phyloP scores from a whole-genome alignment of 2,888 invertebrate genomes.

The Pollenia griseotomentosa region DNA sequence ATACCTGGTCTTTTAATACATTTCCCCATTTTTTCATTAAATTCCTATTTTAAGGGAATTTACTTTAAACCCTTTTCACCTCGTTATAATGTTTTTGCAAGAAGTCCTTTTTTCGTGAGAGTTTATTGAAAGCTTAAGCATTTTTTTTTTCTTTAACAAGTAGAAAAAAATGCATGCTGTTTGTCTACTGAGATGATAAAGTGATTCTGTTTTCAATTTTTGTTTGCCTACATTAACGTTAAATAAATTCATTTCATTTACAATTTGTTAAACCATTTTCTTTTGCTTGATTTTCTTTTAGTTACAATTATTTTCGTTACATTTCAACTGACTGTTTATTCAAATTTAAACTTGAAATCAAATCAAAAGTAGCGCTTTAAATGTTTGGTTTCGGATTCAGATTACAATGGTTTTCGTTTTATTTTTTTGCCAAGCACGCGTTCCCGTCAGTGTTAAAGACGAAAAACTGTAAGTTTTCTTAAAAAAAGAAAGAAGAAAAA shows the following conservation, averaged over 20 bases:
- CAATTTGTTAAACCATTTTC: slow-evolving; percentile 72
- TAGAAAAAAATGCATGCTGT: slow-evolving; percentile 66
- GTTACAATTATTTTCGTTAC: slow-evolving; percentile 18
- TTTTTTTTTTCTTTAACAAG: slow-evolving; percentile 34
- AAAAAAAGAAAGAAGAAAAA: not conserved
- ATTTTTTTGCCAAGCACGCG: slow-evolving; percentile 64
- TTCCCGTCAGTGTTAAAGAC: slow-evolving; percentile 59
- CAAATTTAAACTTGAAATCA: slow-evolving; percentile 76
- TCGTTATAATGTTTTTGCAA: slow-evolving; percentile 29
- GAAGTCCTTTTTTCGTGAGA: slow-evolving; percentile 43
- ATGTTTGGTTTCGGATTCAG: slow-evolving; percentile 49
- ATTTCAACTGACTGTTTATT: slow-evolving; percentile 65
- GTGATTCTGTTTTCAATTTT: slow-evolving; percentile 67
- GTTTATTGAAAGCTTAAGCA: slow-evolving; percentile 53
- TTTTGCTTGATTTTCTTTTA: slow-evolving; percentile 36
- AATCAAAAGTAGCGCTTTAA: slow-evolving; percentile 75
- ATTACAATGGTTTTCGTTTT: slow-evolving; percentile 34
- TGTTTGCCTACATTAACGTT: slow-evolving; percentile 57
- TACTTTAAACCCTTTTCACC: slow-evolving; percentile 27
- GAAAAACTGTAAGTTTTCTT: slow-evolving; percentile 44
- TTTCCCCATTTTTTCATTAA: not conserved
- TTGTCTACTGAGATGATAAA: slow-evolving; percentile 68
- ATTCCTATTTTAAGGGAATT: not conserved
- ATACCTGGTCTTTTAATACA: not conserved
- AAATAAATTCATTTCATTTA: slow-evolving; percentile 73